Conservation (phyloP, 2,113 vertebrate species). For the Megaleporinus macrocephalus region DNA sequence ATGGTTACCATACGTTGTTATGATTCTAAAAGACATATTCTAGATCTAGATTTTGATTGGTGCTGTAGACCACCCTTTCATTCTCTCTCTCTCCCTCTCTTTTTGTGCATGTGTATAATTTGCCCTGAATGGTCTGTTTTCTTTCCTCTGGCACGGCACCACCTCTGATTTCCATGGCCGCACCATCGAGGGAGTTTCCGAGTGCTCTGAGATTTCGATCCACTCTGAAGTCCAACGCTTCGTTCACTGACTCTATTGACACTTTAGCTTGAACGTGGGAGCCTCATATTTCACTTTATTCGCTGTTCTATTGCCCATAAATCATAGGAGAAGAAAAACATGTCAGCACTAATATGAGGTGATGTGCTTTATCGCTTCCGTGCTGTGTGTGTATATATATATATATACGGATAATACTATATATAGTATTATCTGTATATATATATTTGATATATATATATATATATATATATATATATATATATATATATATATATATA, state of each 20-base stretch:
- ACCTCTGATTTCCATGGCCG: slow-evolving; percentile 42
- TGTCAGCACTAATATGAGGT: slow-evolving; percentile 68
- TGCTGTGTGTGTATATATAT: not conserved
- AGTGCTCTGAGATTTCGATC: slow-evolving; percentile 53
- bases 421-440: no score
- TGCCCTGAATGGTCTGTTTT: not conserved
- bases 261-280: slow-evolving; percentile 64
- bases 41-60: no score
- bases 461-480: no score
- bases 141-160: not conserved
- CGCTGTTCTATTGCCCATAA: slow-evolving; percentile 66
- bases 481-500: no score
- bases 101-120: not conserved
- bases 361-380: slow-evolving; percentile 57
- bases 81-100: not conserved
- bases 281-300: slow-evolving; percentile 70
- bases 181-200: slow-evolving; percentile 41
- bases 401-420: no score
- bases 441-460: no score
- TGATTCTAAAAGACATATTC: no score
- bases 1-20: no score
- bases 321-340: slow-evolving; percentile 74
- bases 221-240: slow-evolving; percentile 67
- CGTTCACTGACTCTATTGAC: slow-evolving; percentile 64
- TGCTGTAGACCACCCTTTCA: no score